A percentile compares a stretch with the other conserved stretches of the same genome.
Evolutionary conservation across 1,140 invertebrate genomes (phyloP).

Genomic region (Delia radicum): DNA sequence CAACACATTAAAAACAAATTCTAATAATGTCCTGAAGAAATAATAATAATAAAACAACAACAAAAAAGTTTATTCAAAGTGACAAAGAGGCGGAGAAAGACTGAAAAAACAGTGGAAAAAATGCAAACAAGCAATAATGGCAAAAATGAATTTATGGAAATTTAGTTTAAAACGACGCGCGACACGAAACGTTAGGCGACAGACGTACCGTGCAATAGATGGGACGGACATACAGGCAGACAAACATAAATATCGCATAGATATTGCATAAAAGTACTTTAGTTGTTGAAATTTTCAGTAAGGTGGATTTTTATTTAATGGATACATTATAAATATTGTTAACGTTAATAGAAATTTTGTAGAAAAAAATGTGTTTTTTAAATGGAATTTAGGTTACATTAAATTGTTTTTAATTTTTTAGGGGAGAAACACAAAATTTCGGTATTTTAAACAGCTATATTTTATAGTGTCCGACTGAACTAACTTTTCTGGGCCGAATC

Average conservation of each 20-base stretch:
- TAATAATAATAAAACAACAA: too few species aligned
- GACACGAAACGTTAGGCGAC: background rate
- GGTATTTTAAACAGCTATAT: too few species aligned
- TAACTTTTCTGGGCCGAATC: too few species aligned
- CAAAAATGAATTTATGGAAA: background rate
- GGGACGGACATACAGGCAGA: background rate
- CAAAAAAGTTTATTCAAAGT: too few species aligned
- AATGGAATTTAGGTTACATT: too few species aligned
- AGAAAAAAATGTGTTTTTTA: too few species aligned
- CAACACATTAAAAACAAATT: background rate
- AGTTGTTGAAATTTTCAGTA: background rate
- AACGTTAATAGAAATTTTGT: too few species aligned
- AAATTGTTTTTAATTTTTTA: too few species aligned
- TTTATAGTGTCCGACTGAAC: too few species aligned
- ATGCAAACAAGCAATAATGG: background rate
- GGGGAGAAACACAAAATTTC: too few species aligned
- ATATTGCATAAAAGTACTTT: background rate
- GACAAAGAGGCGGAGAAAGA: background rate
- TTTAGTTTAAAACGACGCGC: background rate
- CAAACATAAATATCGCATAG: background rate
- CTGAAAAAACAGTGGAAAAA: background rate
- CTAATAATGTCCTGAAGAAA: slow-evolving; percentile 12
- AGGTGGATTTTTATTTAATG: too few species aligned
- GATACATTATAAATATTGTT: too few species aligned
- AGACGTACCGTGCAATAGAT: background rate